Conservation (phyloP, 2,113 vertebrate species). For the Chloropsis cyanopogon region DNA sequence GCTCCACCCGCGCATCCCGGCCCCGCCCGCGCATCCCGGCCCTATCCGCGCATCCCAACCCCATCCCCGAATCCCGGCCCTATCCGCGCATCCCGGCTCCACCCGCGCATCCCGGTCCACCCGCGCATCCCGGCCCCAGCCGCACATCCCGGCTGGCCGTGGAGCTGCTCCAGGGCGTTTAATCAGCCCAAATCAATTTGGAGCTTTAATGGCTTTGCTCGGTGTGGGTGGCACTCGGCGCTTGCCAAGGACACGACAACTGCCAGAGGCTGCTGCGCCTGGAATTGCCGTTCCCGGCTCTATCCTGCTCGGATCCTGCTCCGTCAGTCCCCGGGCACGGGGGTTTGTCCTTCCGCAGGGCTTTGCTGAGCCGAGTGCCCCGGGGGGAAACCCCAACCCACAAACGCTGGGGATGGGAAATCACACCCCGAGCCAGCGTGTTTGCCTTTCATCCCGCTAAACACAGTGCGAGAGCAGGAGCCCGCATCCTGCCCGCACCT, state of each 20-base stretch:
- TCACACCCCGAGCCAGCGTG: not conserved
- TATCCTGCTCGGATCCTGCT: not conserved
- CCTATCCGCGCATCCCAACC: not conserved
- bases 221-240: not conserved
- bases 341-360: not conserved
- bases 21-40: not conserved
- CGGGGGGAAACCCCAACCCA: not conserved
- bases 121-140: not conserved
- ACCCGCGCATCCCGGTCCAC: not conserved
- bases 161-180: not conserved
- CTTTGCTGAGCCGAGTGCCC: not conserved
- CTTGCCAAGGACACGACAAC: not conserved
- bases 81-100: not conserved
- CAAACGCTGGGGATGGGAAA: accelerated
- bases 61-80: not conserved
- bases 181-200: not conserved
- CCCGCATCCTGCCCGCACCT: not conserved
- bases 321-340: accelerated
- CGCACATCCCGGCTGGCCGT: not conserved
- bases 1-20: not conserved
- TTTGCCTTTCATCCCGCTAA: not conserved
- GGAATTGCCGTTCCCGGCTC: not conserved
- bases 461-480: accelerated
- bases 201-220: not conserved
- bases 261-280: not conserved